Evolutionary conservation across 2,113 vertebrate species (phyloP), one percentile per base, ranked within the genome.

Genomic region (Rhinichthys klamathensis): DNA sequence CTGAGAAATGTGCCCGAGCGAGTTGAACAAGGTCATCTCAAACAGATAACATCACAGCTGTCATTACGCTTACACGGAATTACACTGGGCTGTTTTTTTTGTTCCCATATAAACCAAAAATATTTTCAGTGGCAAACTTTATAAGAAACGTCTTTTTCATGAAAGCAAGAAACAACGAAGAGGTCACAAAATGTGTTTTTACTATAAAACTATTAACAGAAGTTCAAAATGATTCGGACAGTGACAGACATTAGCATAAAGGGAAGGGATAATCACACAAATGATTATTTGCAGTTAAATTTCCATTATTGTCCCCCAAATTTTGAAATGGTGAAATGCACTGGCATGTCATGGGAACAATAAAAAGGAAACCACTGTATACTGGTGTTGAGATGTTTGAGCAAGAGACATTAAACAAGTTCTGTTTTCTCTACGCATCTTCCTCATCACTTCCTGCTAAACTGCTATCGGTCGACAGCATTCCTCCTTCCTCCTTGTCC

Each of bases 391-490:
- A 80, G 49, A 44, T 58, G 46, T 76, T 46, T 63, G 27, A 49
- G 65, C 38, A 2, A 58, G 25, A 49, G 7, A 23, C 54, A 70
- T 83, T 72, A 80, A 23, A 30, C 30, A 83, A 30, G 65, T 56
- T 60, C 51, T 73, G n/a, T 65, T 80, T 89, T 58, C 18, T 51
- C 63, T 93, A 94, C 1, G 95, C 94, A 63, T 92, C 93, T 35
- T 98, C 96, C 0, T 95, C 95, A 72, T 97, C 97, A 27, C 97
- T 98, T 89, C 95, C 95, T 67, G 94, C 96, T 81, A 97, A 89
- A 91, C 97, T 98, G 95, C 97, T 98, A 90, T 96, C 96, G 85
- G 97, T 97, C 54, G 97, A 98, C 6, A 87, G 91, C 65, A 92
- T 88, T 58, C 90, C 94, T 73, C 44, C 88, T 56, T 94, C 92